These are phyloP conservation scores for Seriola aureovittata DNA, from an alignment of 2,113 vertebrate species.

Conservation along the genomic window DNA sequence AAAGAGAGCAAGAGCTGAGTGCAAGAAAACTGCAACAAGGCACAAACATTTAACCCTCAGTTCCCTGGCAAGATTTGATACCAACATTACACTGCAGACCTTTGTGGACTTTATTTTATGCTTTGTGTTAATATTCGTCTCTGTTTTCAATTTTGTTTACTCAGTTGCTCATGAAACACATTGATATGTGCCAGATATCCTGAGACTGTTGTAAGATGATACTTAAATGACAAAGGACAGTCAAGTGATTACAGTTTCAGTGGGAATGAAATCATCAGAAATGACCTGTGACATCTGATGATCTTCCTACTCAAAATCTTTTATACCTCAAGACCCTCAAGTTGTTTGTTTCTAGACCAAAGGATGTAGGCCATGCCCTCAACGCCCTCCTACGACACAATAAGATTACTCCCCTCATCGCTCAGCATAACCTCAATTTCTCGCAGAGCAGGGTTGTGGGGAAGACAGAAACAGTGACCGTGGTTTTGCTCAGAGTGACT, in stretches of 20 bases:
- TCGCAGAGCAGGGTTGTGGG: neutral
- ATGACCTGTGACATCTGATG: neutral
- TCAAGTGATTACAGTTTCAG: fast-evolving
- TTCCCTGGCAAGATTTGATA: conserved; percentile 1
- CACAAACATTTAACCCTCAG: conserved; percentile 29
- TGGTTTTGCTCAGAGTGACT: neutral
- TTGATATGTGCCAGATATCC: neutral
- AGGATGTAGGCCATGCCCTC: neutral
- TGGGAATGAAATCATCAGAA: neutral
- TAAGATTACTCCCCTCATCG: conserved; percentile 19
- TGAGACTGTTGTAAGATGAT: no score
- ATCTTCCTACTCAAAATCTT: neutral
- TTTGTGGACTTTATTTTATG: neutral
- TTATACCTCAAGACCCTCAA: neutral
- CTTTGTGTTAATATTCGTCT: neutral
- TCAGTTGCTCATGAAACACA: neutral
- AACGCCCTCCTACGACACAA: neutral
- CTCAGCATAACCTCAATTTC: conserved; percentile 42
- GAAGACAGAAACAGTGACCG: neutral
- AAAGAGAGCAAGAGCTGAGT: conserved; percentile 11
- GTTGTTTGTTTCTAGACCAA: conserved; percentile 3
- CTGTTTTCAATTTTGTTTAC: neutral
- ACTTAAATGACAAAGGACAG: no score
- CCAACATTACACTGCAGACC: neutral
- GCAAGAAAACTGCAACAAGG: conserved; percentile 21